Base-by-base conservation (phyloP, 2,888 invertebrate species). In the Choristoneura rosaceana region DNA sequence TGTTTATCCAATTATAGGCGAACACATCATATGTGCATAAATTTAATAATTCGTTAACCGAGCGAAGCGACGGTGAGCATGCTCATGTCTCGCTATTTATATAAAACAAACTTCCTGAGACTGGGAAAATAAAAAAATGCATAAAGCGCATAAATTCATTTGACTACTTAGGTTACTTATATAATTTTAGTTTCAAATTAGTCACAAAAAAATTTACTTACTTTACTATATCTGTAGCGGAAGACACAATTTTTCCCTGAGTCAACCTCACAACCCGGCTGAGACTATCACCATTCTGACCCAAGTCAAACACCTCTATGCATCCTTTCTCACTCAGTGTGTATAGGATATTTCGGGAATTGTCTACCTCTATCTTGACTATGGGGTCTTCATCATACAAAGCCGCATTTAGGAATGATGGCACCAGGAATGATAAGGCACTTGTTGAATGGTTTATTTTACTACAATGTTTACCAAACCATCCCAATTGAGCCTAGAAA, bases 391-490 rank as follows among this genome's bases (percentile, higher is more conserved):
- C 97, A 87, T 98, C 98, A 87, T 96, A 95, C 71, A 97, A 95
- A n/a, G 96, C 97, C 59, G 97, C 96, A 89, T 97, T 97, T 10
- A 99, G 94, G 88, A 99, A 98, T 45, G 97, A 97, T 12, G 99
- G 99, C 62, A 99, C 96, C 77, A 99, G 94, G 86, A 97, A 98
- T 58, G 98, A 98, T 38, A 99, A 92, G 5, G 97, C 95, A 77
- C 97, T 97, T 73, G 97, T 98, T 0, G 99, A 99, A 87, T 98
- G 98, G 89, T 99, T 99, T 0, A 99, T 95, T 94, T 99, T 99
- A 88, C 97, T 97, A 88, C 98, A 99, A 78, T 98, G 97, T 89
- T 98, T 97, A 25, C 98, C 98, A 90, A 99, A 98, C 99, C 99
- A 99, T 76, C 97, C 98, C 78, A 97, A 95, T 89, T 97, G 97